phyloP scores from a whole-genome alignment of 2,888 invertebrate genomes.

The Acanthoscelides obtectus region DNA sequence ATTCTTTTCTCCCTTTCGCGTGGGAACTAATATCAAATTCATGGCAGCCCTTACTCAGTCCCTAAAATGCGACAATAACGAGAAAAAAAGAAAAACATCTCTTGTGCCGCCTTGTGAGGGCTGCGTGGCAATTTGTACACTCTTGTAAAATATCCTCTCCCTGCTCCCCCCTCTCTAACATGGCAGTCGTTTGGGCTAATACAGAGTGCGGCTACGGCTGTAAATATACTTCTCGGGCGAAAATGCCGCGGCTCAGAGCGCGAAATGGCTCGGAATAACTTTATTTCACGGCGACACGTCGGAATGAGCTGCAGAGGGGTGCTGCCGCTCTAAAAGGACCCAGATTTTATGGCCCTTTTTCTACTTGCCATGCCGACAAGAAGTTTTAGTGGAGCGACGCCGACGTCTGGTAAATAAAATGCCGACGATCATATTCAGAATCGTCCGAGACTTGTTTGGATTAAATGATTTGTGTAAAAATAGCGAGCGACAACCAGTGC shows the following conservation, averaged over 20 bases:
- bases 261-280: slow-evolving; percentile 31
- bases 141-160: slow-evolving; percentile 39
- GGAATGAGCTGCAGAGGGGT: slow-evolving; percentile 15
- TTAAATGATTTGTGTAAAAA: background rate
- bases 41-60: background rate
- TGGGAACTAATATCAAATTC: background rate
- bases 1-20: too few species aligned
- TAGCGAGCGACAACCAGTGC: background rate
- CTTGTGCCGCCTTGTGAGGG: slow-evolving; percentile 30
- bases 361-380: background rate
- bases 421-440: background rate
- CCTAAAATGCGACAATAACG: background rate
- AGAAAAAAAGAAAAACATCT: slow-evolving; percentile 9
- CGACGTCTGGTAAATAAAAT: background rate
- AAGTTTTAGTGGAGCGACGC: background rate
- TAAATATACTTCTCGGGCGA: slow-evolving; percentile 28
- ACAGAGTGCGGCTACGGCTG: slow-evolving; percentile 23
- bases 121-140: slow-evolving; percentile 39
- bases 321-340: slow-evolving; percentile 12
- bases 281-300: slow-evolving; percentile 27
- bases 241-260: slow-evolving; percentile 5
- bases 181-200: slow-evolving; percentile 29
- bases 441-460: background rate
- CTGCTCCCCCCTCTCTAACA: slow-evolving; percentile 17
- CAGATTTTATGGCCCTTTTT: slow-evolving; percentile 13